Percentiles rank a stretch among this genome's conserved stretches.
Conservation (phyloP, 2,888 invertebrate species). For the Oligia latruncula region DNA sequence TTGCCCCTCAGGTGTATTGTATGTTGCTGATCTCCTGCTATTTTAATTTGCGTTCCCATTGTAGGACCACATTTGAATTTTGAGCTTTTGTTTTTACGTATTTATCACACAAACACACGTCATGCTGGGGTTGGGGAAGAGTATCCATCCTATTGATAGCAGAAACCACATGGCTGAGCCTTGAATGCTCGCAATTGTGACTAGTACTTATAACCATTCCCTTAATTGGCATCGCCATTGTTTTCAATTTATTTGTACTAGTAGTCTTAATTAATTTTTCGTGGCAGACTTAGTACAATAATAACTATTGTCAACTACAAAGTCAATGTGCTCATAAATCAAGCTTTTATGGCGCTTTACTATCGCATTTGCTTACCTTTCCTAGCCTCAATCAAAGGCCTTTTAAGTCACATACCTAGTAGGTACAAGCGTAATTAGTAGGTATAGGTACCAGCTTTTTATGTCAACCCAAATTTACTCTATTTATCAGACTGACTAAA, state of each 20-base stretch:
- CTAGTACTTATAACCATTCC: neutral
- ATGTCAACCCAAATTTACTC: constrained; percentile 14
- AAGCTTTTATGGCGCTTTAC: neutral
- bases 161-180: constrained; percentile 14
- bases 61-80: too few relatives aligned
- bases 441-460: neutral
- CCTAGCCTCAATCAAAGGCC: neutral
- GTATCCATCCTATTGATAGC: neutral
- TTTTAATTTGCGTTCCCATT: neutral
- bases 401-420: neutral
- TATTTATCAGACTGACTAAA: constrained; percentile 14
- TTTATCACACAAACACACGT: neutral
- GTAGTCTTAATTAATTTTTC: constrained; percentile 5
- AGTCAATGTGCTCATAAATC: constrained; percentile 11
- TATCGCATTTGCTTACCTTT: constrained; percentile 4
- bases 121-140: neutral
- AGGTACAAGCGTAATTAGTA: neutral
- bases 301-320: neutral
- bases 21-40: neutral
- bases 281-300: neutral
- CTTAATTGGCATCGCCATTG: constrained; percentile 13
- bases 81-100: too few relatives aligned
- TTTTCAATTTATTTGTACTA: constrained; percentile 13
- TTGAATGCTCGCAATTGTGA: neutral
- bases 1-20: neutral